phyloP scores from a whole-genome alignment of 2,888 invertebrate species.

The Schizotus pectinicornis region DNA sequence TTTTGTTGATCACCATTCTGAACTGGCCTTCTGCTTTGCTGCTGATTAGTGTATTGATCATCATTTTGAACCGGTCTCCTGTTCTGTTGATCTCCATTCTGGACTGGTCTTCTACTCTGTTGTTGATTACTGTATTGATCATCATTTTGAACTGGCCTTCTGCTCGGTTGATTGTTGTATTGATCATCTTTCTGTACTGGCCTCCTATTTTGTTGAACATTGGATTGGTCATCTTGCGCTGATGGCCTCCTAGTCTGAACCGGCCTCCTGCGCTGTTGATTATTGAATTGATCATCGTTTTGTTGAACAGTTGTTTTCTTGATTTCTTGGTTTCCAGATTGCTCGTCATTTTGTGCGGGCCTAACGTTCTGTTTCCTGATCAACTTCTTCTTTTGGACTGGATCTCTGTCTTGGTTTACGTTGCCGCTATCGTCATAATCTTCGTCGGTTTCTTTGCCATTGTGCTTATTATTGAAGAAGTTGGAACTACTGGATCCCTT shows the following conservation, averaged over 20 bases:
- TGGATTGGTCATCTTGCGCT: constrained; percentile 31
- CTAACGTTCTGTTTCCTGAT: constrained; percentile 56
- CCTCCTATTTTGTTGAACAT: constrained; percentile 44
- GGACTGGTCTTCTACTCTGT: constrained; percentile 47
- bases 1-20: constrained; percentile 34
- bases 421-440: constrained; percentile 60
- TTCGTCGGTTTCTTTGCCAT: constrained; percentile 65
- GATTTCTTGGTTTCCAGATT: constrained; percentile 37
- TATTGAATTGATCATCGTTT: too few relatives aligned
- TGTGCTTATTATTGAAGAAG: constrained; percentile 72
- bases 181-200: background rate
- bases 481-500: constrained; percentile 77
- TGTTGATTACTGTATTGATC: constrained; percentile 40
- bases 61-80: constrained; percentile 26
- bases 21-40: constrained; percentile 16
- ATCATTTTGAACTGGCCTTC: constrained; percentile 28
- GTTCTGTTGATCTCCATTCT: constrained; percentile 17
- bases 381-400: constrained; percentile 56
- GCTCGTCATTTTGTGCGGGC: constrained; percentile 42
- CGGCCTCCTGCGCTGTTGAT: constrained; percentile 49
- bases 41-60: constrained; percentile 39
- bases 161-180: constrained; percentile 48
- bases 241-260: constrained; percentile 31
- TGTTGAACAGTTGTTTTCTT: too few relatives aligned
- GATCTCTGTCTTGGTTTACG: constrained; percentile 57